Conservation (phyloP, 2,888 invertebrate species). For the Cynaeus angustus region DNA sequence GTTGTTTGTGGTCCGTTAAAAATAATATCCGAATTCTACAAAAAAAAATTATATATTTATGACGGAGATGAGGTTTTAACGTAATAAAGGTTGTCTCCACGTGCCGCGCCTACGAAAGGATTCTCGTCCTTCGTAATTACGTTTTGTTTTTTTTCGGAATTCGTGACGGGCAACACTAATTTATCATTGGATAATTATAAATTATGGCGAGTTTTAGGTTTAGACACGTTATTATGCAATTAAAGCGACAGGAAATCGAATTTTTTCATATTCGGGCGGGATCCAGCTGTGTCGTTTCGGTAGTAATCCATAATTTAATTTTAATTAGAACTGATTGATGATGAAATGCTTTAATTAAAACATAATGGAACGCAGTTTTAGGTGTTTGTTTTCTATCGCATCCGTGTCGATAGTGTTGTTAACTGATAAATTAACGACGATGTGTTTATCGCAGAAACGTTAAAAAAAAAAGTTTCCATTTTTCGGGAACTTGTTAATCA, state of each 20-base stretch:
- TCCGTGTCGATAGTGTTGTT: no score
- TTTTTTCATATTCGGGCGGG: neutral
- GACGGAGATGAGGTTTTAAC: conserved; percentile 7
- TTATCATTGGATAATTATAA: conserved; percentile 17
- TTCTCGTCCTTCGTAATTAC: neutral
- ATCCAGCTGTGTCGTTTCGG: neutral
- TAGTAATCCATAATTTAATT: neutral
- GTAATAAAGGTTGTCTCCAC: neutral
- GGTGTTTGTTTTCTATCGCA: no score
- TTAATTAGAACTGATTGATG: neutral
- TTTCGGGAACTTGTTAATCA: no score
- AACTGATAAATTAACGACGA: no score
- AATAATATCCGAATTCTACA: conserved; percentile 15
- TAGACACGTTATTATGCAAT: neutral
- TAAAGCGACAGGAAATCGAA: conserved; percentile 1
- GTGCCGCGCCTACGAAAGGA: neutral
- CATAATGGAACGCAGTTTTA: no score
- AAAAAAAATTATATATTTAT: neutral
- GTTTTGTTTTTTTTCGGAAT: neutral
- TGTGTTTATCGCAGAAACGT: no score
- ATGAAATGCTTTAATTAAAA: no score
- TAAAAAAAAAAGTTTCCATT: no score
- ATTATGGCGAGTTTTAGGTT: conserved; percentile 6
- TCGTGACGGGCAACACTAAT: conserved; percentile 5
- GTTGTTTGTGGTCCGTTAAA: conserved; percentile 34